phyloP scores from a whole-genome alignment of 2,888 invertebrate genomes.

The Aphelenchoides bicaudatus region DNA sequence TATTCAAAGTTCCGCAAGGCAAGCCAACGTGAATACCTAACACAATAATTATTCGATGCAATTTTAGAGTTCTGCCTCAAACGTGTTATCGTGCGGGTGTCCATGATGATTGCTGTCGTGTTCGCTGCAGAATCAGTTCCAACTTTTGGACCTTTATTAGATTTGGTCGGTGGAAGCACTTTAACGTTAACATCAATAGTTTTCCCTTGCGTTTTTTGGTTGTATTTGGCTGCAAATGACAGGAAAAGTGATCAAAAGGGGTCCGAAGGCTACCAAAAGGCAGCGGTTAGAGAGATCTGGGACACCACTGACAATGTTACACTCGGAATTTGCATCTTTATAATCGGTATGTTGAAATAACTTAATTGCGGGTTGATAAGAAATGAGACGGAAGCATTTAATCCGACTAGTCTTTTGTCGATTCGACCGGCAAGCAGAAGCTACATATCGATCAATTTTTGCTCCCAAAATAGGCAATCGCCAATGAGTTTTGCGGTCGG shows the following conservation, averaged over 20 bases:
- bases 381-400: no score
- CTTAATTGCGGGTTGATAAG: no score
- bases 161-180: conserved; percentile 39
- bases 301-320: conserved; percentile 29
- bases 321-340: conserved; percentile 32
- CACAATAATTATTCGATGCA: conserved; percentile 18
- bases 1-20: conserved; percentile 52
- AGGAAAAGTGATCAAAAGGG: background rate
- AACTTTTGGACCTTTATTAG: conserved; percentile 40
- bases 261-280: no score
- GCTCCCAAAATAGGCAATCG: background rate
- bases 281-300: no score
- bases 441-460: background rate
- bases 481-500: background rate
- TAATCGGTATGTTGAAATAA: conserved; percentile 37
- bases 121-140: conserved; percentile 40
- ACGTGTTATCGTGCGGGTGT: conserved; percentile 18
- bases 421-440: no score
- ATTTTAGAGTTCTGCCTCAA: conserved; percentile 16
- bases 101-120: conserved; percentile 28
- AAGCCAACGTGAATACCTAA: no score
- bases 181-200: conserved; percentile 53
- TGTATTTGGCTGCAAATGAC: conserved; percentile 39
- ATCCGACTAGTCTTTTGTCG: no score
- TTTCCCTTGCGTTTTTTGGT: conserved; percentile 53